Percentiles rank a stretch among this genome's conserved stretches.
phyloP scores from a whole-genome alignment of 2,797 vertebrate genomes.

The Myotis pilosus region DNA sequence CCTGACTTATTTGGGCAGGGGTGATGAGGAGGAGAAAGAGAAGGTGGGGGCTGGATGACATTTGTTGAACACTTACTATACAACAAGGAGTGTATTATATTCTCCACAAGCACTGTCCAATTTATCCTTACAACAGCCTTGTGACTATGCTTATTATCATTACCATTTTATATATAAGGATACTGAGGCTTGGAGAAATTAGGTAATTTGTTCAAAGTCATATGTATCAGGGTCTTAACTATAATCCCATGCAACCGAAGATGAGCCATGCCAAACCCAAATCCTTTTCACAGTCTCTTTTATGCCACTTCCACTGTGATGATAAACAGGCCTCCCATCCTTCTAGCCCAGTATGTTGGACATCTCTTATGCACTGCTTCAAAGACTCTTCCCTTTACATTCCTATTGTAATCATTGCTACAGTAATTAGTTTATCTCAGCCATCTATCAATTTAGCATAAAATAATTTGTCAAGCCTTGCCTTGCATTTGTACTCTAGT shows the following conservation, averaged over 20 bases:
- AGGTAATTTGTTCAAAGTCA: neutral
- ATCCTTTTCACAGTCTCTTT: neutral
- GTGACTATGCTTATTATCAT: neutral
- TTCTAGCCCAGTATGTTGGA: neutral
- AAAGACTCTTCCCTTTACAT: neutral
- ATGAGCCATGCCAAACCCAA: neutral
- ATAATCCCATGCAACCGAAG: neutral
- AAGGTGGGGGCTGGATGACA: neutral
- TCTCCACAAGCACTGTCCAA: neutral
- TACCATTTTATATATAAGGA: neutral
- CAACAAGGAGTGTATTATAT: neutral
- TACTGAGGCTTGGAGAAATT: neutral
- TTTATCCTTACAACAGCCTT: neutral
- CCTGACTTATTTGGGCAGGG: constrained; percentile 1
- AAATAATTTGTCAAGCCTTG: neutral
- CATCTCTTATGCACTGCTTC: neutral
- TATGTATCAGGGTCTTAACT: neutral
- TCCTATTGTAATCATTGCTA: neutral
- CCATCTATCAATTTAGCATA: neutral
- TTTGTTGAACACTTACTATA: neutral
- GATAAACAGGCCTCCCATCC: neutral
- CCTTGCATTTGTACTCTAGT: neutral
- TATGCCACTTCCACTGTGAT: neutral
- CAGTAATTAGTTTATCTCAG: neutral
- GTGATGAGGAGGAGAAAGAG: neutral